Base-by-base conservation (phyloP, 2,797 vertebrate species). In the Myoxocephalus aenaeus region DNA sequence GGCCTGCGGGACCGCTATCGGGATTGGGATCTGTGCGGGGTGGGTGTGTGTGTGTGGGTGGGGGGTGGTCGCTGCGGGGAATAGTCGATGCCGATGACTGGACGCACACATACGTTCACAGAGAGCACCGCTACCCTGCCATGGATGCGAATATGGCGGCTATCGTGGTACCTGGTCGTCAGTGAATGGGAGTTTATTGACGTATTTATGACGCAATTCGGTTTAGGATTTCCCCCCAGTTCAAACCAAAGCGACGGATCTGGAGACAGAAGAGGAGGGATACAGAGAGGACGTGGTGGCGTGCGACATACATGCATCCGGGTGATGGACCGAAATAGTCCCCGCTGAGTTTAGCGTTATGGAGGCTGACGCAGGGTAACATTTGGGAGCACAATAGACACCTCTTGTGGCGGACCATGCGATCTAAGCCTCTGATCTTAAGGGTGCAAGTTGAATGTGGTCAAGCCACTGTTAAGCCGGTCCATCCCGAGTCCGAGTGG, bases 141-240 rank as follows among this genome's bases (percentile, higher is more conserved):
- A 94, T 94, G 58, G 91, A 94, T 94, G 92, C 93, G 92, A 96
- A 96, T 94, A 96, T 95, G 95, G 95, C 95, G 92, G 95, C 93
- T 93, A 88, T 89, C 81, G 92, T 91, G 92, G 92, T 93, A 93
- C 93, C 94, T 94, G 93, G 85, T 91, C 91, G 88, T 90, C 92
- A 93, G 92, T 94, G 93, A 95, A 93, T 92, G 89, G 92, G 90
- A 89, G 85, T 89, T 92, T 91, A 90, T 92, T 95, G 94, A 96
- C 95, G 95, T 95, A 92, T 90, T 89, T 82, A 87, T 96, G 95
- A 96, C 95, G 95, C 93, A 95, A 93, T 80, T 91, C 89, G 81
- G 92, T 89, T 81, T 87, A 96, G 94, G 95, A 95, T 95, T 96
- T 94, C 94, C 95, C 92, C 94, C 93, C 5, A 59, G 85, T 90